Conservation (phyloP, 2,113 vertebrate genomes). For the Neopipo cinnamomea region DNA sequence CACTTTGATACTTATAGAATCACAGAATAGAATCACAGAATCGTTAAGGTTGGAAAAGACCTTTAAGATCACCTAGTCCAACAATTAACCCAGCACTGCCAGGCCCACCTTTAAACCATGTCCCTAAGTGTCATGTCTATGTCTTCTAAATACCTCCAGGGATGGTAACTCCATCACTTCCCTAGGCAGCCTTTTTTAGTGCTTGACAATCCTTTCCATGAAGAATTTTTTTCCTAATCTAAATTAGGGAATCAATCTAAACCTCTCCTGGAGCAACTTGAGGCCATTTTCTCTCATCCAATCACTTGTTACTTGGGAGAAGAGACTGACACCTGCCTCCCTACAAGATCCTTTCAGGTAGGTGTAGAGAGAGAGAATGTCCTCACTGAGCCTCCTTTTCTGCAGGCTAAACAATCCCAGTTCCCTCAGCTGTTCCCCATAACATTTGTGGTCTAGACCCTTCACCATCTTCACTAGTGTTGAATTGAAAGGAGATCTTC, state of each 20-base stretch:
- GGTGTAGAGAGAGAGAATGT: neutral
- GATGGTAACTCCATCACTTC: neutral
- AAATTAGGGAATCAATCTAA: neutral
- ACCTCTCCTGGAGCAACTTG: neutral
- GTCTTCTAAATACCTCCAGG: neutral
- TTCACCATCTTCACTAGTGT: neutral
- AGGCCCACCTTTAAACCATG: neutral
- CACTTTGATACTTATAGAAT: neutral
- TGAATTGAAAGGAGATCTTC: neutral
- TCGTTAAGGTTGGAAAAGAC: neutral
- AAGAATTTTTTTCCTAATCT: neutral
- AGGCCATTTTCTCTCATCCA: neutral
- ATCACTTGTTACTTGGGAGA: neutral
- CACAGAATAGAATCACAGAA: neutral
- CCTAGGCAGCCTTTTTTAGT: neutral
- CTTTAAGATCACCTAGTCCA: neutral
- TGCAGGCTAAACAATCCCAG: neutral
- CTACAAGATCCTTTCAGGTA: neutral
- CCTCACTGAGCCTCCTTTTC: neutral
- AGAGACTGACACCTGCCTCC: neutral
- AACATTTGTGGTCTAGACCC: neutral
- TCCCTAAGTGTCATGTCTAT: neutral
- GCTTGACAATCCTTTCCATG: neutral
- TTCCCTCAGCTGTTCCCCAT: neutral
- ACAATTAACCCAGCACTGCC: neutral